Base-by-base conservation (phyloP, 1,140 invertebrate genomes). In the Akabosia matsudoensis region DNA sequence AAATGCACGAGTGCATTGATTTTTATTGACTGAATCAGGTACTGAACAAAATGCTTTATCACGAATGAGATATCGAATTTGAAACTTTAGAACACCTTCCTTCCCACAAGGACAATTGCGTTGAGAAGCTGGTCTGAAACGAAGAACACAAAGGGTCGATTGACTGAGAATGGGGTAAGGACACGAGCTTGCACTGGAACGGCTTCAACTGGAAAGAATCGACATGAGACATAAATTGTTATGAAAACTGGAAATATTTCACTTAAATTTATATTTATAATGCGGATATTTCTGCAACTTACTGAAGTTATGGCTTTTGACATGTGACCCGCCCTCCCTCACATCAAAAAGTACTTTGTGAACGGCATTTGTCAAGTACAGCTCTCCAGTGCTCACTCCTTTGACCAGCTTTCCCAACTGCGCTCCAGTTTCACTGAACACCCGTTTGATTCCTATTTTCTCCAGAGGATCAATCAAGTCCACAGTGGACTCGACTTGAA, bases 121-220 rank as follows among this genome's bases (percentile, higher is more conserved):
- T 70, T 75, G 7, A 74, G 71, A 0, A 71, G 30, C 33, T 52
- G 16, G 30, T 78, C 77, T 18, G 61, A 76, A 10, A 78, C 61
- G 61, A 72, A 78, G 1, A 74, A 72, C 24, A 78, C 34, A 24
- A 78, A 78, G 7, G 77, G 74, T 3, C 74, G 45, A 31, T 78
- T 76, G 4, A 30, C 77, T 13, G 56, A 70, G 37, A 77, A 74
- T 10, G 76, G 76, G 2, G 72, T 74, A 0, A 74, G 37, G 33
- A 67, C 51, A 7, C 76, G 33, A 33, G 54, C 64, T 22, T 56
- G 31, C 0, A 45, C 71, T 16, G 76, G 76, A 14, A 77, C 76
- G 18, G 76, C 71, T 70, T 77, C 72, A 31, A 77, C 76, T 77
- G 76, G 18, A 61, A 61, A 72, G 45, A 10, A 45, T 26, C 10